Percentiles rank a stretch among this genome's conserved stretches.
phyloP scores from a whole-genome alignment of 2,113 vertebrate genomes.

The Silurus glanis region DNA sequence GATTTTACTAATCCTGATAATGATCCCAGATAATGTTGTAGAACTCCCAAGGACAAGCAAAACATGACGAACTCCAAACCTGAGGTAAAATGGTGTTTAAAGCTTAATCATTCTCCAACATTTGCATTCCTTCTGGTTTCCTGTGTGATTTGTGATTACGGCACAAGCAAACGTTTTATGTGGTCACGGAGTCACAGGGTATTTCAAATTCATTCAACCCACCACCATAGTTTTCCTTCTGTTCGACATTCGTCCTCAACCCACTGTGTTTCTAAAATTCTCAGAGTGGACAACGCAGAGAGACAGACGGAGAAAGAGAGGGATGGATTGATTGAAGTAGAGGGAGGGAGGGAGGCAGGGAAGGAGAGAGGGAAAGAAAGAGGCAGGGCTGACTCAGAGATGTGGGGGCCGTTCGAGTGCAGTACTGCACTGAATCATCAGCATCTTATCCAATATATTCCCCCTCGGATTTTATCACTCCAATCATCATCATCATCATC shows the following conservation, averaged over 20 bases:
- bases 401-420: slow-evolving; percentile 43
- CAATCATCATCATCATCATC: slow-evolving; percentile 25
- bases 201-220: slow-evolving; percentile 51
- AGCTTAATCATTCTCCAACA: slow-evolving; percentile 5
- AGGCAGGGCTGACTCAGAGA: slow-evolving; percentile 49
- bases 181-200: slow-evolving; percentile 33
- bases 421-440: slow-evolving; percentile 52
- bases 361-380: background rate
- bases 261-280: slow-evolving; percentile 33
- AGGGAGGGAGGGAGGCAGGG: background rate
- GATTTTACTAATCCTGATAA: too few species aligned
- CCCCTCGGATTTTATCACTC: slow-evolving; percentile 27
- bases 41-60: background rate
- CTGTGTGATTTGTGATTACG: slow-evolving; percentile 33
- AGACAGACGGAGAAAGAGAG: background rate
- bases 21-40: background rate
- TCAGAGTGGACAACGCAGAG: slow-evolving; percentile 17
- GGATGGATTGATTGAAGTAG: background rate
- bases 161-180: slow-evolving; percentile 26
- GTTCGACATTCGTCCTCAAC: slow-evolving; percentile 30
- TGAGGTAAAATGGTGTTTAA: background rate
- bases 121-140: slow-evolving; percentile 34
- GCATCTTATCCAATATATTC: slow-evolving; percentile 32
- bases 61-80: background rate
- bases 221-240: slow-evolving; percentile 31